Percentiles rank a stretch among this genome's conserved stretches.
phyloP scores from a whole-genome alignment of 1,140 invertebrate species.

The Pentalonia nigronervosa region DNA sequence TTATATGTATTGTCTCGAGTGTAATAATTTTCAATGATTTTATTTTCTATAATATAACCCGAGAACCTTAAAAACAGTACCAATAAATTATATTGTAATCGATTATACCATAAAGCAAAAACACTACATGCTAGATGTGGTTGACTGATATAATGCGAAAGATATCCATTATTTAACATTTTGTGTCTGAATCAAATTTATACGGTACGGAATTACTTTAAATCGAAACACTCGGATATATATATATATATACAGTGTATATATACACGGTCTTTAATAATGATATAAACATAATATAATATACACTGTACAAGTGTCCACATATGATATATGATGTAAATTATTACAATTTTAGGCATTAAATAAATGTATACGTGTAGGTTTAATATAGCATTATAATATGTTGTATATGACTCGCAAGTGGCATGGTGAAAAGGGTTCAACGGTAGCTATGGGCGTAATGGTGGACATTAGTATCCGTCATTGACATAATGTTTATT shows the following conservation, averaged over 20 bases:
- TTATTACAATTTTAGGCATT: not conserved
- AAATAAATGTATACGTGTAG: too few relatives aligned
- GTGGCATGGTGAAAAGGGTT: too few relatives aligned
- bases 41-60: not conserved
- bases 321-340: not conserved
- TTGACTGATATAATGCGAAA: not conserved
- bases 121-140: not conserved
- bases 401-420: not conserved
- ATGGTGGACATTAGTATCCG: too few relatives aligned
- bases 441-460: too few relatives aligned
- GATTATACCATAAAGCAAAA: not conserved
- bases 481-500: too few relatives aligned
- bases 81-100: slow-evolving; percentile 9
- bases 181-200: not conserved
- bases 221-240: not conserved
- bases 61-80: not conserved
- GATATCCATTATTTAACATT: not conserved
- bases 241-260: too few relatives aligned
- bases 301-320: not conserved
- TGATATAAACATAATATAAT: not conserved
- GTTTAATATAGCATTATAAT: too few relatives aligned
- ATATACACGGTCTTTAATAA: not conserved
- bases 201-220: not conserved
- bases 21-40: not conserved
- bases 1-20: not conserved